Base-by-base conservation (phyloP, 2,797 vertebrate species). In the Rachycentron canadum region DNA sequence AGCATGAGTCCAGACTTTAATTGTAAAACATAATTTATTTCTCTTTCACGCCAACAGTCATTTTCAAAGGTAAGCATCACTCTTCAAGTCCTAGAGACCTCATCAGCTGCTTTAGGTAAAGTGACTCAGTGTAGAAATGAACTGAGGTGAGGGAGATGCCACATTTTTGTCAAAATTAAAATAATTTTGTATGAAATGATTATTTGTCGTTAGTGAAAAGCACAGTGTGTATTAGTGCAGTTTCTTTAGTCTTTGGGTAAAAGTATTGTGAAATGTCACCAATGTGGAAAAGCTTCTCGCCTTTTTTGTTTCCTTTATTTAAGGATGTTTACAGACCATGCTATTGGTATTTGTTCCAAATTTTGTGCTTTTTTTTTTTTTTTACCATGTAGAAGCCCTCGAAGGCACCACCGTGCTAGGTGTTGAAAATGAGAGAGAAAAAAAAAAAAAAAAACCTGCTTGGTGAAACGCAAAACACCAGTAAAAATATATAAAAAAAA, bases 31-130 rank as follows among this genome's bases (percentile, higher is more conserved):
- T 30, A 6, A 80, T 90, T 69, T 92, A 90, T 93, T 94, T 92
- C 88, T 91, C 79, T 92, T 93, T 92, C 82, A 88, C 79, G 79
- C 90, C 82, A 84, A 82, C 88, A 91, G 90, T 84, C 79, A 90
- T 87, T 92, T 92, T 89, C 73, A 87, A 89, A 92, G 91, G 90
- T 91, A 91, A 91, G 90, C 55, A 81, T 84, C 77, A 67, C 47
- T 83, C 60, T 88, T 83, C 57, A 74, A 77, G 79, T 69, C 76
- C 55, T 61, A 79, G 69, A 80, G 66, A 64, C 21, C 25, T 69
- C 32, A 61, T 56, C 26, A 61, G 5, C 30, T 61, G 1, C n/a
- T 63, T 11, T 19, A 56, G 14, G 16, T 53, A 1, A 21, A 64
- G 34, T 23, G 30, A 36, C 53, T 36, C 14, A 38, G 16, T 36